Base-by-base conservation (phyloP, 2,113 vertebrate genomes). In the Pimephales promelas region DNA sequence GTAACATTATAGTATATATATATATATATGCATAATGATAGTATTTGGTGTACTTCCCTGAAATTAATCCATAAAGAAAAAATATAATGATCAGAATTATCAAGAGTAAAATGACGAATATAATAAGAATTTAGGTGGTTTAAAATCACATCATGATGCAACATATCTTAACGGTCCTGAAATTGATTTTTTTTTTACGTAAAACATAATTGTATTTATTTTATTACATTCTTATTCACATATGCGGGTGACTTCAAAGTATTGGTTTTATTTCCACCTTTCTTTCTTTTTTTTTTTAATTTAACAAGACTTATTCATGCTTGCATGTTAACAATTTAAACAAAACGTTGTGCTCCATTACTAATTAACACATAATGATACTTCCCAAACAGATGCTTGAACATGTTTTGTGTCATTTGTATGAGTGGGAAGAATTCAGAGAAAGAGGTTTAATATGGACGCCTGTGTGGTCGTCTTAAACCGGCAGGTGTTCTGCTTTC, bases 401-500 rank as follows among this genome's bases (percentile, higher is more conserved):
- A 40, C 57, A 61, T 61, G n/a, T 61, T 61, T 61, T 13, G 22
- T 45, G 40, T 71, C 20, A 1, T 71, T 71, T 24, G 5, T 24
- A 43, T 40, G 10, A 71, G 68, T 3, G 22, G 36, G 14, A 71
- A 71, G 22, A 45, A 13, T 47, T 47, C 13, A 47, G 70, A 72
- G 6, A 47, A 26, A 26, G 22, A 3, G 9, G n/a, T 79, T 79
- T 62, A 62, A 79, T 62, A 10, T 62, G 70, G 22, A 57, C 28
- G 28, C 49, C 71, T 24, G 26, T 75, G 52, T 56, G 59, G 84
- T 81, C 79, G 62, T 76, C 61, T 72, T 82, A 68, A 83, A 77
- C 59, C 74, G 54, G 74, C 74, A 78, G 82, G 82, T 84, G 82
- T 78, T 78, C 74, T 68, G 62, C 64, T 75, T 54, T 75, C 52